Percentiles rank a stretch among this genome's conserved stretches.
phyloP scores from a whole-genome alignment of 2,113 vertebrate genomes.

The Gymnogyps californianus region DNA sequence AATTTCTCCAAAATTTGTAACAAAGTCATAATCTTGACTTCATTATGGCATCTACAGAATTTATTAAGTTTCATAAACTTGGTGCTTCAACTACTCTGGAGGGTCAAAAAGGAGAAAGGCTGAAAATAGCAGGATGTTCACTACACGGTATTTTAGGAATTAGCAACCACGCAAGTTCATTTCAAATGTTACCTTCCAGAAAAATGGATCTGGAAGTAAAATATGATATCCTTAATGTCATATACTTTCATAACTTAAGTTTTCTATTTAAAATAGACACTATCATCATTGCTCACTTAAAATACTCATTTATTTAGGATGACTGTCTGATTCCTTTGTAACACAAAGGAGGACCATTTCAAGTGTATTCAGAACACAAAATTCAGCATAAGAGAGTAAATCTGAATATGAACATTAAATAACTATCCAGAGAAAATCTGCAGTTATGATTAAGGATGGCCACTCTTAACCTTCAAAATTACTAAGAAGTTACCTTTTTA shows the following conservation, averaged over 20 bases:
- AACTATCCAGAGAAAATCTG: neutral
- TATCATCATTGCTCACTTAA: neutral
- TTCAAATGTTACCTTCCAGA: neutral
- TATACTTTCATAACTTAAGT: neutral
- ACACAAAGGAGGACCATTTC: neutral
- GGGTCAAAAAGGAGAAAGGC: neutral
- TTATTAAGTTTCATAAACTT: neutral
- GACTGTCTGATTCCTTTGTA: neutral
- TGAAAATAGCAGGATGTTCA: neutral
- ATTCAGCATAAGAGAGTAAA: neutral
- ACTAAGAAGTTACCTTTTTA: neutral
- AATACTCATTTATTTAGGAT: neutral
- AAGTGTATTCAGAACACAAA: neutral
- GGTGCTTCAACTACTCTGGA: neutral
- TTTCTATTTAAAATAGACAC: neutral
- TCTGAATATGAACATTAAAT: neutral
- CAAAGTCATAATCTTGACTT: neutral
- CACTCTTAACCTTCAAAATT: neutral
- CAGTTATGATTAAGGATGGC: neutral
- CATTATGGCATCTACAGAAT: neutral
- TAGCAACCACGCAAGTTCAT: neutral
- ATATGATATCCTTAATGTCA: neutral
- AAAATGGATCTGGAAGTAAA: neutral
- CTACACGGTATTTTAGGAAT: neutral
- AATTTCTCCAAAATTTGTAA: neutral